A percentile compares a stretch with the other conserved stretches of the same genome.
Evolutionary conservation across 2,113 vertebrate genomes (phyloP).

Genomic region (Corydoras sp.): DNA sequence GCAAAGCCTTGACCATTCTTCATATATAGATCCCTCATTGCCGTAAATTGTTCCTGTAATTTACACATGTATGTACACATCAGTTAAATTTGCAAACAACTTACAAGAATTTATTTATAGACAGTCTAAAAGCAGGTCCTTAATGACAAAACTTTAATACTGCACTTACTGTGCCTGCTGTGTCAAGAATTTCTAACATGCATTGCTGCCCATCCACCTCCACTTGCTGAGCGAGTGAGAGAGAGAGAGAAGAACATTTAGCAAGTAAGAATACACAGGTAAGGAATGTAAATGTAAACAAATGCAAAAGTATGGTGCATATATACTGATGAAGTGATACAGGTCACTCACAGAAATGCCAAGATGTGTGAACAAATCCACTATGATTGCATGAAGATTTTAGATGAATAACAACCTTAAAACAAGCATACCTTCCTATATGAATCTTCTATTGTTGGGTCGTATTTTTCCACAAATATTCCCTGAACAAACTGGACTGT

Average conservation of each 20-base stretch:
- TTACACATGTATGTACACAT: constrained; percentile 16
- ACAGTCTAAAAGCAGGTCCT: no score
- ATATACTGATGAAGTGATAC: neutral
- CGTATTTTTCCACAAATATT: constrained; percentile 99
- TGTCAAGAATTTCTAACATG: constrained; percentile 98
- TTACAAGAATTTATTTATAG: no score
- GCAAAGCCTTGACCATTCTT: constrained; percentile 98
- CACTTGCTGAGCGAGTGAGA: constrained; percentile 77
- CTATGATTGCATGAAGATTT: neutral
- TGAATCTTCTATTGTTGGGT: constrained; percentile 99
- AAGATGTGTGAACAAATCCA: neutral
- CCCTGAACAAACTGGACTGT: constrained; percentile 99
- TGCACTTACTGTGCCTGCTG: constrained; percentile 90
- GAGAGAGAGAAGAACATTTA: constrained; percentile 16
- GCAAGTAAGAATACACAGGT: neutral
- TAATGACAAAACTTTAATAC: neutral
- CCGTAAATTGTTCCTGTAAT: constrained; percentile 92
- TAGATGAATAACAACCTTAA: neutral
- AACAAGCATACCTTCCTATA: constrained; percentile 89
- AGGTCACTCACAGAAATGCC: neutral
- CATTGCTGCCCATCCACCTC: constrained; percentile 97
- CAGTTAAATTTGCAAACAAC: neutral
- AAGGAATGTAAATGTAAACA: neutral
- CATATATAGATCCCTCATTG: constrained; percentile 99
- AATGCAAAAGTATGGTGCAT: neutral